Evolutionary conservation across 2,888 invertebrate genomes (phyloP).

Genomic region (Linnaemya tessellans): DNA sequence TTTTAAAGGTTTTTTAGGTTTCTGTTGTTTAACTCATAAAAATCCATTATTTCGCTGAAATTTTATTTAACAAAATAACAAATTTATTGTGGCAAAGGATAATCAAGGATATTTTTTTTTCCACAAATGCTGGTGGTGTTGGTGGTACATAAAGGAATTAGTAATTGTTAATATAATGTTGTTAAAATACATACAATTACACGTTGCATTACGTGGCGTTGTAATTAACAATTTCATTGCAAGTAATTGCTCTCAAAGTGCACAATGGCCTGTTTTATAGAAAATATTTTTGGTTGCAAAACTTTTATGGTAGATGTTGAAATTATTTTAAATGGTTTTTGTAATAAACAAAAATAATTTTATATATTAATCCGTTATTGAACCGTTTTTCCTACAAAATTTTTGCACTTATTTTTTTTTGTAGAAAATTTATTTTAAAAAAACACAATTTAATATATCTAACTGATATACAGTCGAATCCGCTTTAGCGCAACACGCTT

Average conservation of each 20-base stretch:
- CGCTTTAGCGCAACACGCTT: too few species aligned
- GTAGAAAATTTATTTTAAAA: too few species aligned
- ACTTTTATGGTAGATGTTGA: too few species aligned
- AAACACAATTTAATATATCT: too few species aligned
- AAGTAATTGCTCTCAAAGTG: not conserved
- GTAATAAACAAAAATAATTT: too few species aligned
- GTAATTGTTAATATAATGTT: constrained; percentile 4
- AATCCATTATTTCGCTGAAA: not conserved
- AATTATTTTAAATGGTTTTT: too few species aligned
- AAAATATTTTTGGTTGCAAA: too few species aligned
- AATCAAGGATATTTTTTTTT: not conserved
- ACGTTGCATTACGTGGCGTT: not conserved
- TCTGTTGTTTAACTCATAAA: constrained; percentile 1
- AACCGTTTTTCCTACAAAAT: too few species aligned
- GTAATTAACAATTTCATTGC: not conserved
- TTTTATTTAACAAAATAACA: constrained; percentile 19
- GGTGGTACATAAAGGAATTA: not conserved
- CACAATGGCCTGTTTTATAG: not conserved
- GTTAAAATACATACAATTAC: not conserved
- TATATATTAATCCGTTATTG: too few species aligned
- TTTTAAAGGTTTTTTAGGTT: not conserved
- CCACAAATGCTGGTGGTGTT: not conserved
- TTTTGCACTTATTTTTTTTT: too few species aligned
- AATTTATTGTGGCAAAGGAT: constrained; percentile 2
- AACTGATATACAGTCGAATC: too few species aligned